Evolutionary conservation across 2,888 invertebrate genomes (phyloP), one percentile per base, ranked within the genome.

Genomic region (Thereva nobilitata): DNA sequence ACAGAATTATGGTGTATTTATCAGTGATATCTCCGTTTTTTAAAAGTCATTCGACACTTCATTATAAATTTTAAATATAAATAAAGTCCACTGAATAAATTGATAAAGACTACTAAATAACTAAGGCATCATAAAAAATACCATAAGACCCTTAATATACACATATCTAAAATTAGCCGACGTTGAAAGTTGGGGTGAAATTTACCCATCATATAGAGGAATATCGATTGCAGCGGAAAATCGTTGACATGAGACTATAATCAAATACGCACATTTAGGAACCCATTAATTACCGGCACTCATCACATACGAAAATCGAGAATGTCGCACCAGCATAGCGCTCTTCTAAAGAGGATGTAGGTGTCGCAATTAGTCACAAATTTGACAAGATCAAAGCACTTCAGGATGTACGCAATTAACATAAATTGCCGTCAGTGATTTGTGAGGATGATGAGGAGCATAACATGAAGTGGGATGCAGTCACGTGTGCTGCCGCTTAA

Each of bases 341-440:
- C 59, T 44, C 34, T 8, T n/a, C 12, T 59, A 37, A 59, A 49
- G 56, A 44, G 56, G 9, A 35, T 8, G 47, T 47, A 59, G 59
- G 59, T 49, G 47, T 59, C 70, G 72, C 72, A 72, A 72, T 72
- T 72, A 72, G 72, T 72, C 72, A 72, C 72, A 71, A 72, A 72
- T 72, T 72, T 72, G 72, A 72, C 72, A 72, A 71, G 72, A 72
- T 72, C 72, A 72, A 72, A 72, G 72, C 72, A 70, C 71, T 71
- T 70, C 68, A 70, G 70, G 70, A 71, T 72, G 70, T 67, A 53
- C 53, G 72, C 72, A 72, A 72, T 72, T 72, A 72, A 70, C 72
- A 72, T 72, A 71, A 72, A 66, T 68, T 68, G 63, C 68, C 63
- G 63, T 53, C 52, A 50, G 49, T 53, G 59, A 56, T 67, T 49